phyloP scores from a whole-genome alignment of 2,113 vertebrate species.

The Microtus richardsoni region DNA sequence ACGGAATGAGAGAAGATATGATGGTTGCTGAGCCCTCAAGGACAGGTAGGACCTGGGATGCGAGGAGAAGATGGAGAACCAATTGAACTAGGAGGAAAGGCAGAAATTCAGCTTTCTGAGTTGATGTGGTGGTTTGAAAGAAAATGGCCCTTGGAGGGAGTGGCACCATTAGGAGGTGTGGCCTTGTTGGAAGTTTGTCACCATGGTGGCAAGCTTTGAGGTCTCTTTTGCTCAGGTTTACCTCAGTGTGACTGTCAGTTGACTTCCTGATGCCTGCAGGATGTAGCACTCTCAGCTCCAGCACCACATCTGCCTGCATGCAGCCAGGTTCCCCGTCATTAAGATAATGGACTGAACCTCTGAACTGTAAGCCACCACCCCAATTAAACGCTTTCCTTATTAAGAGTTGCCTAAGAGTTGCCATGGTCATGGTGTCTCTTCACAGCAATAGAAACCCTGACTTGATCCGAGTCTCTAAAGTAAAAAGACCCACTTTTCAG shows the following conservation, averaged over 20 bases:
- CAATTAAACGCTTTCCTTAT: background rate
- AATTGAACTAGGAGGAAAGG: background rate
- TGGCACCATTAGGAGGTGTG: background rate
- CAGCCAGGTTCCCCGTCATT: background rate
- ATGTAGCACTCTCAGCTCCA: background rate
- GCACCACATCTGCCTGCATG: background rate
- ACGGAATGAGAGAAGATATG: background rate
- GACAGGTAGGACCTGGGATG: background rate
- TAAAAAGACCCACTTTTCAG: background rate
- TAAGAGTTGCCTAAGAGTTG: background rate
- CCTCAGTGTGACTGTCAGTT: background rate
- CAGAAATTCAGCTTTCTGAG: background rate
- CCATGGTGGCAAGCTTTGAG: background rate
- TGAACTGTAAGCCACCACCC: background rate
- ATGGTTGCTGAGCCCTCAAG: background rate
- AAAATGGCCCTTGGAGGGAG: background rate
- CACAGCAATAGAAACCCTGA: background rate
- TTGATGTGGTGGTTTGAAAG: background rate
- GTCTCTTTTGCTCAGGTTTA: background rate
- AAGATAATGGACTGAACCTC: background rate
- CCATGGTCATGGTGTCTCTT: background rate
- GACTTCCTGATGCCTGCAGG: background rate
- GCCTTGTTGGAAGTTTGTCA: background rate
- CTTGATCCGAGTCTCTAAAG: background rate
- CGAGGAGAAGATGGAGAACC: background rate